A percentile compares a stretch with the other conserved stretches of the same genome.
phyloP scores from a whole-genome alignment of 2,113 vertebrate species.

The Pterophyllum scalare region DNA sequence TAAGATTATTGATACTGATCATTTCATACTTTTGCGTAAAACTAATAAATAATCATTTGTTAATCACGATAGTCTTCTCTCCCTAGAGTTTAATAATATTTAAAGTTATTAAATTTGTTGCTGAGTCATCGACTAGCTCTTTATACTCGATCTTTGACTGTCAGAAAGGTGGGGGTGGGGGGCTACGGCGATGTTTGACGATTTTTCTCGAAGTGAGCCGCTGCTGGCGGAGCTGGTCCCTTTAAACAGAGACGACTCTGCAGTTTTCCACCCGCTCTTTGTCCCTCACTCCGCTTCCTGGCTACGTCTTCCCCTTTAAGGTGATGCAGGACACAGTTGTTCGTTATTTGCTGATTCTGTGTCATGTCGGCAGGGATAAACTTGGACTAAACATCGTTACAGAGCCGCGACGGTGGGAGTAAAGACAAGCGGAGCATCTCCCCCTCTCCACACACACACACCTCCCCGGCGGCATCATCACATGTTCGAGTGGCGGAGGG shows the following conservation, averaged over 20 bases:
- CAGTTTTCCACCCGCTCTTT: slow-evolving; percentile 59
- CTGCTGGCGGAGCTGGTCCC: slow-evolving; percentile 46
- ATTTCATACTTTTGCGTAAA: not conserved
- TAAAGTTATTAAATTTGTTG: not conserved
- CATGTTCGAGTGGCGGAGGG: slow-evolving; percentile 24
- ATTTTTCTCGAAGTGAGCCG: slow-evolving; percentile 52
- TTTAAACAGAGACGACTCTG: slow-evolving; percentile 37
- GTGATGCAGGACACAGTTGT: slow-evolving; percentile 16
- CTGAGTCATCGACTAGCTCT: fast-evolving
- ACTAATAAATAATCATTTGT: not conserved
- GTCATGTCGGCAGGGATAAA: slow-evolving; percentile 50
- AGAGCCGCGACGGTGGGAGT: not conserved
- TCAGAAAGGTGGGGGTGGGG: slow-evolving; percentile 23
- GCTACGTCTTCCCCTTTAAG: slow-evolving; percentile 56
- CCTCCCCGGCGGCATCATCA: slow-evolving; percentile 38
- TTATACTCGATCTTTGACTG: slow-evolving; percentile 23
- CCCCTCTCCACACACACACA: not conserved
- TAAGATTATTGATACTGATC: not conserved
- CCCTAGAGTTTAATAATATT: not conserved
- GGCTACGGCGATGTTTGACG: slow-evolving; percentile 55
- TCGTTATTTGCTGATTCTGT: slow-evolving; percentile 33
- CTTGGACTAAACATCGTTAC: slow-evolving; percentile 28
- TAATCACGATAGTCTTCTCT: not conserved
- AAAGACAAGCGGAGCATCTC: not conserved
- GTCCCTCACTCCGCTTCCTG: slow-evolving; percentile 38